Evolutionary conservation across 1,140 invertebrate species (phyloP).

Genomic region (Lordiphosa clarofinis): DNA sequence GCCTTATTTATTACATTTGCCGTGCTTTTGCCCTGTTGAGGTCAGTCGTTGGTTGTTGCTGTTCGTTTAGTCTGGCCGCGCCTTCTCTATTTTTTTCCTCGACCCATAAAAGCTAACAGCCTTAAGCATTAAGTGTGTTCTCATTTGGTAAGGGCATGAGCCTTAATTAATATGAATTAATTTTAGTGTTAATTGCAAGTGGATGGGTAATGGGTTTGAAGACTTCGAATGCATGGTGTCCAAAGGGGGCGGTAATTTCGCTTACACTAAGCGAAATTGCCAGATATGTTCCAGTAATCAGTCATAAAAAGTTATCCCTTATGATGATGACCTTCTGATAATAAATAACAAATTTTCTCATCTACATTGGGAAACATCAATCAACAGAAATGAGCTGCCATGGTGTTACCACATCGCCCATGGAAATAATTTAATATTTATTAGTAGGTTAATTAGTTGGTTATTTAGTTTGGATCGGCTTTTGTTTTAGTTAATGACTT

Average conservation of each 20-base stretch:
- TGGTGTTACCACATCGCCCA: background rate
- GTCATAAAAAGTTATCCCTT: no score
- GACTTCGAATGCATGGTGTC: constrained; percentile 36
- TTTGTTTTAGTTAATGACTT: constrained; percentile 57
- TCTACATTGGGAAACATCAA: constrained; percentile 4
- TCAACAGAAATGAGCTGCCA: constrained; percentile 10
- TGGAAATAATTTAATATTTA: constrained; percentile 27
- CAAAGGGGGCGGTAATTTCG: constrained; percentile 26
- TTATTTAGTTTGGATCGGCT: constrained; percentile 17
- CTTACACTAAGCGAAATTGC: constrained; percentile 44
- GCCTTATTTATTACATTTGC: constrained; percentile 68
- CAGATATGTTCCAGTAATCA: background rate
- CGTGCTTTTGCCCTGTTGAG: constrained; percentile 66
- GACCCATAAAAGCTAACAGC: constrained; percentile 62
- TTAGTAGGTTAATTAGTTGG: constrained; percentile 23
- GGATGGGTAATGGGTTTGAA: constrained; percentile 47
- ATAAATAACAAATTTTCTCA: background rate
- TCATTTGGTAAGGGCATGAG: constrained; percentile 53
- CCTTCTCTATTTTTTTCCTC: constrained; percentile 21
- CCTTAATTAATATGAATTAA: constrained; percentile 78
- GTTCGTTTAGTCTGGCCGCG: constrained; percentile 27
- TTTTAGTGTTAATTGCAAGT: constrained; percentile 76
- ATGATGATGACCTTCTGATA: no score
- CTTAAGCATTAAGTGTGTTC: constrained; percentile 67
- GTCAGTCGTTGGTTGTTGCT: constrained; percentile 42